These are phyloP conservation scores for Eremophila alpestris DNA, from an alignment of 2,797 vertebrate species.

Conservation along the genomic window DNA sequence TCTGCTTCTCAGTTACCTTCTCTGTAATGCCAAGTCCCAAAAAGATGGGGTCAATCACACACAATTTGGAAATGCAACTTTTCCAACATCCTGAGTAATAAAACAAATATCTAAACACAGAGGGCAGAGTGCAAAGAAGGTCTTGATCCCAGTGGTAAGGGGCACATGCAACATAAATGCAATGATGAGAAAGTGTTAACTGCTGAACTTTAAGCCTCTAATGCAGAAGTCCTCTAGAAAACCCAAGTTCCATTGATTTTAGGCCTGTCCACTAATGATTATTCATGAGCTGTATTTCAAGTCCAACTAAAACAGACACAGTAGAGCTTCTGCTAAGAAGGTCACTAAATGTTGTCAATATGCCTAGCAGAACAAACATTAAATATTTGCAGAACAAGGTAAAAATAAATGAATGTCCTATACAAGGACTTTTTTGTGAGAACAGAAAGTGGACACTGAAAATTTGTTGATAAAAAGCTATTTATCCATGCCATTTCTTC, in stretches of 20 bases:
- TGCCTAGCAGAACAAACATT: neutral
- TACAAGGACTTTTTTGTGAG: neutral
- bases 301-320: neutral
- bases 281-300: neutral
- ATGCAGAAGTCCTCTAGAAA: neutral
- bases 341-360: neutral
- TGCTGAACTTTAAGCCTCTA: neutral
- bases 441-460: neutral
- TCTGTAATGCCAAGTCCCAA: neutral
- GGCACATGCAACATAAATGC: neutral
- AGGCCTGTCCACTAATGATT: neutral
- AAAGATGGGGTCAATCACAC: neutral
- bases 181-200: neutral
- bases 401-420: neutral
- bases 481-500: neutral
- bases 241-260: neutral
- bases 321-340: neutral
- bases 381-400: neutral
- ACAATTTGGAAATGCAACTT: accelerated
- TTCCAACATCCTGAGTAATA: neutral
- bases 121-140: neutral
- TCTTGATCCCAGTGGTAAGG: neutral
- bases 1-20: neutral
- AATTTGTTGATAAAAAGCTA: neutral
- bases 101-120: neutral